phyloP scores from a whole-genome alignment of 92 coral and sea anemone genomes.

The Phymanthus crucifer region DNA sequence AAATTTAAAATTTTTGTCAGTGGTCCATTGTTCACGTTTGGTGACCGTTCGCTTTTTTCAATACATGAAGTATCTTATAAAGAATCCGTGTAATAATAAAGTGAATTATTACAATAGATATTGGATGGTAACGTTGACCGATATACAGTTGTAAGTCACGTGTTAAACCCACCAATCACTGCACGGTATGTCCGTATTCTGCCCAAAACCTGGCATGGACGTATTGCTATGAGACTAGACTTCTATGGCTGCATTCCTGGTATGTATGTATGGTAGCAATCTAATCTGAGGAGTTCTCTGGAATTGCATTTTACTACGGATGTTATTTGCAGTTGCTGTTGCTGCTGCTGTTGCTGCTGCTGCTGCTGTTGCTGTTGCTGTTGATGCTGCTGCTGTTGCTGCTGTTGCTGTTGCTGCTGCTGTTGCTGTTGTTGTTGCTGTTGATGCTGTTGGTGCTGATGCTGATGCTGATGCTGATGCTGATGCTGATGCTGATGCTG shows the following conservation, averaged over 20 bases:
- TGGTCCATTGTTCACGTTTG: no score
- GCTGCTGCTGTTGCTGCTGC: neutral
- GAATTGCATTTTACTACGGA: neutral
- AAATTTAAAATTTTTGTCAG: no score
- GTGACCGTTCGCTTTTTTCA: no score
- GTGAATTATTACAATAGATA: neutral
- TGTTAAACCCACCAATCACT: conserved; percentile 22
- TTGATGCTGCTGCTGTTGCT: no score
- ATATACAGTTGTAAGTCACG: conserved; percentile 34
- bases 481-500: neutral
- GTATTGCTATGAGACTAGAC: conserved; percentile 31
- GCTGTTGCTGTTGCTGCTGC: neutral
- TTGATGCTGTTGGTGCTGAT: neutral
- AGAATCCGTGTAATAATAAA: neutral
- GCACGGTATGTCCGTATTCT: conserved; percentile 27
- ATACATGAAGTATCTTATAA: no score
- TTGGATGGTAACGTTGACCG: conserved; percentile 29
- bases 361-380: no score
- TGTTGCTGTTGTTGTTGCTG: neutral
- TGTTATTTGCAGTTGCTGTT: neutral
- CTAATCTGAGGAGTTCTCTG: neutral
- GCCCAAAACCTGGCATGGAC: conserved; percentile 25
- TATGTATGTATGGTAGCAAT: neutral
- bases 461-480: neutral
- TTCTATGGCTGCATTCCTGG: conserved; percentile 32